A percentile compares a stretch with the other conserved stretches of the same genome.
Conservation (phyloP, 1,140 invertebrate genomes). For the Calephelis nemesis region DNA sequence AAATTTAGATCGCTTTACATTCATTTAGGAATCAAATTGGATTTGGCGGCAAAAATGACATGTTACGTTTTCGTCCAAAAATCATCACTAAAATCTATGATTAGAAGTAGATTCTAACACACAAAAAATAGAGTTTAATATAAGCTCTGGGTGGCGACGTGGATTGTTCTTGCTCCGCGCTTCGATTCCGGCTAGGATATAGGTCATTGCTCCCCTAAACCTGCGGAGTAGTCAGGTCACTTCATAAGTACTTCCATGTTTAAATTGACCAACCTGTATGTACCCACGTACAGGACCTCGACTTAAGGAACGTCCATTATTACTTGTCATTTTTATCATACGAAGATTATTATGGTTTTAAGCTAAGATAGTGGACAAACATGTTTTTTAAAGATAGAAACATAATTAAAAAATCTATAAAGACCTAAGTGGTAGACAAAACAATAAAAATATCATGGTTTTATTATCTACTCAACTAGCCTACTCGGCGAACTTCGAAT, state of each 20-base stretch:
- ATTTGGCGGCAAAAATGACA: constrained; percentile 48
- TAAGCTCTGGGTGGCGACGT: constrained; percentile 44
- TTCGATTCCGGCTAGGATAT: constrained; percentile 68
- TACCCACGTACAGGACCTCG: constrained; percentile 63
- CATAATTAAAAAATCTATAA: no score
- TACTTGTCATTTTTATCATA: constrained; percentile 7
- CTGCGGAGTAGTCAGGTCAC: constrained; percentile 70
- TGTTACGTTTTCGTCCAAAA: constrained; percentile 54
- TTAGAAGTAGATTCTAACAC: constrained; percentile 71
- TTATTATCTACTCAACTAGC: no score
- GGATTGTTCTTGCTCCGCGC: constrained; percentile 53
- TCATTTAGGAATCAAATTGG: constrained; percentile 63
- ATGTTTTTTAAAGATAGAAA: no score
- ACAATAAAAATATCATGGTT: no score
- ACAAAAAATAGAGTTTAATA: constrained; percentile 72
- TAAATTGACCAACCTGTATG: constrained; percentile 73
- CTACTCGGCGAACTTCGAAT: no score
- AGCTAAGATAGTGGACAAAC: neutral
- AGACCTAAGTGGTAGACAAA: no score
- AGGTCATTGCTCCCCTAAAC: constrained; percentile 79
- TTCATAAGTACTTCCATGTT: constrained; percentile 73
- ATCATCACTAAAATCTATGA: constrained; percentile 55
- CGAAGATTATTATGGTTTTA: neutral
- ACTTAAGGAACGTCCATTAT: constrained; percentile 25
- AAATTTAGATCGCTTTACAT: constrained; percentile 45